These are phyloP conservation scores for Apis cerana DNA, from an alignment of 1,140 invertebrate genomes.

Conservation along the genomic window DNA sequence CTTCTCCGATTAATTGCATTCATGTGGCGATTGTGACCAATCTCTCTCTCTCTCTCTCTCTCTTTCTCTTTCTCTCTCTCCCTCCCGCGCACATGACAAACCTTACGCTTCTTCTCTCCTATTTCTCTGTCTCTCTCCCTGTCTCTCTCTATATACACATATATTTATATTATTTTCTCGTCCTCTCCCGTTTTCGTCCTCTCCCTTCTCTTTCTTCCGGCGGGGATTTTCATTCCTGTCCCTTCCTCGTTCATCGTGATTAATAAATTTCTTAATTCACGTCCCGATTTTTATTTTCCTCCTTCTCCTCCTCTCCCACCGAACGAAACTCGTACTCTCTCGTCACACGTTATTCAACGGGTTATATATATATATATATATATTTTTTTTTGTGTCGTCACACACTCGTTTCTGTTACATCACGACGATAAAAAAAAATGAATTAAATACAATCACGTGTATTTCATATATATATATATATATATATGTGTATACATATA, in stretches of 20 bases:
- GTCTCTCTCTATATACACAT: not conserved
- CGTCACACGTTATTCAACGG: no score
- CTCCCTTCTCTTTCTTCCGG: not conserved
- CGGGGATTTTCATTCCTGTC: not conserved
- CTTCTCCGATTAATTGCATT: slow-evolving; percentile 55
- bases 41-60: not conserved
- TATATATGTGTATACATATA: no score
- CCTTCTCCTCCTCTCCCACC: slow-evolving; percentile 1
- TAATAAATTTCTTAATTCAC: no score
- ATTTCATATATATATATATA: slow-evolving; percentile 49
- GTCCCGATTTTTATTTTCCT: not conserved
- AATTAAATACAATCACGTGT: slow-evolving; percentile 12
- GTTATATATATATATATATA: not conserved
- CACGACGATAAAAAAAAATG: slow-evolving; percentile 30
- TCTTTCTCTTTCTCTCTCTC: no score
- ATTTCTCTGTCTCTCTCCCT: not conserved
- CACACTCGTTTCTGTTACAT: slow-evolving; percentile 46
- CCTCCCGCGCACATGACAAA: no score
- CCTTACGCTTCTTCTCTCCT: no score
- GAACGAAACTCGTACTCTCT: slow-evolving; percentile 8
- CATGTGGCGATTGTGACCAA: slow-evolving; percentile 67
- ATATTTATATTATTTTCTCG: not conserved
- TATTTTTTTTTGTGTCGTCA: slow-evolving; percentile 20
- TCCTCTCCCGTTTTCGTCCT: not conserved
- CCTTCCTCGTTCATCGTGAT: no score